phyloP scores from a whole-genome alignment of 53 echinoderm and acorn worm genomes.

The Mesocentrotus franciscanus region DNA sequence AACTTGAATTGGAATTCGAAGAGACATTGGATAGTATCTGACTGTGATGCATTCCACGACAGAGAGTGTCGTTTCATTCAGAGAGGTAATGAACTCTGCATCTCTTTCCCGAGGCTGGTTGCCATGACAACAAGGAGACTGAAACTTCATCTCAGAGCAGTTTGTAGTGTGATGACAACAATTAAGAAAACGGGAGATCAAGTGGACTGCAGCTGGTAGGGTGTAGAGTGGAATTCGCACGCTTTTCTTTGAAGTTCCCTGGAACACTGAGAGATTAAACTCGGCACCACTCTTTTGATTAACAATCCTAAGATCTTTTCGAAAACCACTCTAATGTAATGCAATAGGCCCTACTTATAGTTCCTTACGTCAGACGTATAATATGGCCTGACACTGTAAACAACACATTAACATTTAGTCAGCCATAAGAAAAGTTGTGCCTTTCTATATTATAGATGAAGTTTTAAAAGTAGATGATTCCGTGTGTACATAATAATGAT shows the following conservation, averaged over 20 bases:
- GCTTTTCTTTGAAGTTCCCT: background rate
- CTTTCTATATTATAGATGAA: too few relatives aligned
- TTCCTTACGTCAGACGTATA: background rate
- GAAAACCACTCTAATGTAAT: slow-evolving; percentile 4
- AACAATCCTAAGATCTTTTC: background rate
- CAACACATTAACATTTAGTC: too few relatives aligned
- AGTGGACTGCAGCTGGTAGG: background rate
- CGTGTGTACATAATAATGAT: too few relatives aligned
- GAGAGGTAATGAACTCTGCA: background rate
- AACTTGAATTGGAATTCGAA: background rate
- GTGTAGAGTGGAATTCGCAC: background rate
- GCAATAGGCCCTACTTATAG: background rate
- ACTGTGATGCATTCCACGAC: background rate
- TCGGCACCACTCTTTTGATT: background rate
- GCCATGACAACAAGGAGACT: background rate
- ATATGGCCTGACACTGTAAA: background rate
- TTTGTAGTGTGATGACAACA: slow-evolving; percentile 26
- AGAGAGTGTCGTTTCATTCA: slow-evolving; percentile 3
- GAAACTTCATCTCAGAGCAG: slow-evolving; percentile 12
- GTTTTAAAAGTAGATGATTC: too few relatives aligned
- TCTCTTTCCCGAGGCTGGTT: background rate
- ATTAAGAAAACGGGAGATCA: slow-evolving; percentile 28
- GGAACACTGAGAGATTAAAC: background rate
- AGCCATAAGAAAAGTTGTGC: too few relatives aligned
- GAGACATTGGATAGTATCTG: background rate